Conservation (phyloP, 1,140 invertebrate genomes). For the Drosophila santomea region DNA sequence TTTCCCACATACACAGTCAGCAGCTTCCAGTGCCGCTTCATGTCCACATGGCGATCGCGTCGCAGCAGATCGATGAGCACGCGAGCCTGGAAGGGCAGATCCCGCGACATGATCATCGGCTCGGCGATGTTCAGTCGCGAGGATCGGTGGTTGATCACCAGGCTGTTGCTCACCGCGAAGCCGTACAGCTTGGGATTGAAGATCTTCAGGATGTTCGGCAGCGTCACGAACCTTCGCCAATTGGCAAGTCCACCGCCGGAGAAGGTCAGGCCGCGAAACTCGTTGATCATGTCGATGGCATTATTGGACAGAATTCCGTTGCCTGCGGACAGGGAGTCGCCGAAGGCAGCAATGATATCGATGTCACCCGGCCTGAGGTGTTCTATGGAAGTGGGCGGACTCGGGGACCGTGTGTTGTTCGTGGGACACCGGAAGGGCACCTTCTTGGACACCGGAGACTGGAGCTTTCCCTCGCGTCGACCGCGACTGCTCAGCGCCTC, state of each 20-base stretch:
- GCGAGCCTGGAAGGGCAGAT: constrained; percentile 88
- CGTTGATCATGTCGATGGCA: constrained; percentile 68
- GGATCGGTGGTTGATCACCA: constrained; percentile 54
- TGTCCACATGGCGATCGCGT: constrained; percentile 86
- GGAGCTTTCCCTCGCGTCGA: constrained; percentile 63
- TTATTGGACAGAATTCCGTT: constrained; percentile 85
- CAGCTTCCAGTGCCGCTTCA: constrained; percentile 89
- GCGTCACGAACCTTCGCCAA: constrained; percentile 86
- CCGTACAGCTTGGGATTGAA: constrained; percentile 88
- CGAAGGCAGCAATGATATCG: constrained; percentile 88
- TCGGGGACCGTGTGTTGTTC: constrained; percentile 74
- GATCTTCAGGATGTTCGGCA: constrained; percentile 87
- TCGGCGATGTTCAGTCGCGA: constrained; percentile 88
- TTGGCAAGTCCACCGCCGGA: constrained; percentile 86
- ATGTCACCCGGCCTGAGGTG: constrained; percentile 88
- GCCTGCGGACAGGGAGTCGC: constrained; percentile 89
- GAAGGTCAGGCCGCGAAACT: constrained; percentile 74
- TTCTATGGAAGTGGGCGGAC: constrained; percentile 85
- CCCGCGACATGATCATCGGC: constrained; percentile 86
- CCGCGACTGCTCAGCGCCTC: constrained; percentile 28
- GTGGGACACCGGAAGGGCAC: constrained; percentile 59
- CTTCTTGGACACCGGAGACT: constrained; percentile 17
- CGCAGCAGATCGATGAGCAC: constrained; percentile 87
- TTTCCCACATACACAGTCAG: constrained; percentile 89
- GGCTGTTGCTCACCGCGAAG: constrained; percentile 73